Percentiles rank a stretch among this genome's conserved stretches.
Conservation (phyloP, 2,113 vertebrate species). For the Alosa alosa region DNA sequence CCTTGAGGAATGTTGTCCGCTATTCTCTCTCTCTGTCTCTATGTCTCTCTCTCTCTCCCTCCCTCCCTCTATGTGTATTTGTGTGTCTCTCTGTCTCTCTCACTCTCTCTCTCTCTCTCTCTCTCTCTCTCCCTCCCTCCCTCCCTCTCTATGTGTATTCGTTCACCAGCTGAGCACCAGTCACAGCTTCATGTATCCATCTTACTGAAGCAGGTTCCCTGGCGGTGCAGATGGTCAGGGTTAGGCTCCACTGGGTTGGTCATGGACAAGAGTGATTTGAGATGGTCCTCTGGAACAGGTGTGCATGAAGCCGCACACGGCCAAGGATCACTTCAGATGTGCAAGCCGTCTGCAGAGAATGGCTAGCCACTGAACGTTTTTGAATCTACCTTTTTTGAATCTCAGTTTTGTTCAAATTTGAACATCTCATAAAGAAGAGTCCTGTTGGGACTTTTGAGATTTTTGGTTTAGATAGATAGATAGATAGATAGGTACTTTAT, state of each 20-base stretch:
- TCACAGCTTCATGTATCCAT: slow-evolving; percentile 1
- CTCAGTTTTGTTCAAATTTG: neutral
- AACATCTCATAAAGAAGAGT: neutral
- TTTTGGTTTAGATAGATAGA: neutral
- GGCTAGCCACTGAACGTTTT: neutral
- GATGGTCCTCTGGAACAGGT: neutral
- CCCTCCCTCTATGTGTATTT: neutral
- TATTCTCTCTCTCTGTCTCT: slow-evolving; percentile 21
- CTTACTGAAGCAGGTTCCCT: neutral
- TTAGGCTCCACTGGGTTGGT: neutral
- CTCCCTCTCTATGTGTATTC: slow-evolving; percentile 8
- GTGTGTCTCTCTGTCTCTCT: neutral
- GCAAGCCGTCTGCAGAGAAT: neutral
- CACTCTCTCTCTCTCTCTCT: neutral
- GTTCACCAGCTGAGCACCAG: slow-evolving; percentile 11
- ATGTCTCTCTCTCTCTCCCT: neutral
- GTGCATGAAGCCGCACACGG: neutral
- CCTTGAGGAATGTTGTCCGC: slow-evolving; percentile 66
- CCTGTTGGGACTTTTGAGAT: neutral
- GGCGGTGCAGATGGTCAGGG: slow-evolving; percentile 6
- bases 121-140: neutral
- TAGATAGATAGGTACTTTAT: no score
- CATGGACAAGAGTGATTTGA: neutral
- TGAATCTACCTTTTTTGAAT: neutral
- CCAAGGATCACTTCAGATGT: neutral